Evolutionary conservation across 2,888 invertebrate species (phyloP), one percentile per base, ranked within the genome.

Genomic region (Aleiodes alternator): DNA sequence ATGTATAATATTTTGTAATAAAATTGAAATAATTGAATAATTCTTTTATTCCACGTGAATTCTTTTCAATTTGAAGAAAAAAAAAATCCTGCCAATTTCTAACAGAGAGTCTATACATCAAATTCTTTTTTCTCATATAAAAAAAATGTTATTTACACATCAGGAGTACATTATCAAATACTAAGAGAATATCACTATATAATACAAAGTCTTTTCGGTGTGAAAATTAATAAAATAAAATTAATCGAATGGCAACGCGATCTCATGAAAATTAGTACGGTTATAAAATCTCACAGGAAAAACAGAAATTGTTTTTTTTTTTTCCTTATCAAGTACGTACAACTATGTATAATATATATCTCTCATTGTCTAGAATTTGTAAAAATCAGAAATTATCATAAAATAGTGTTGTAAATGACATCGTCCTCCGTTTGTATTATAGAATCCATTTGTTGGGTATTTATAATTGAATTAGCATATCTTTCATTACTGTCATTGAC

Each of bases 351-450:
- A 55, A 51, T 43, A 66, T 64, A 72, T 38, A 64, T 34, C 4
- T 55, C 23, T 38, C 11, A 12, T 50, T 16, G 53, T 31, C 48
- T n/a, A 56, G 23, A 51, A 59, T 57, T 51, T 7, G 8, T 9
- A 8, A 7, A 12, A n/a, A 69, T 31, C 29, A 69, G 0, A n/a
- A 78, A 50, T 71, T 64, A 72, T 85, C 82, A 89, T 76, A 87
- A 89, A 80, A 89, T 84, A 56, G 88, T 87, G 57, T 89, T 89
- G 76, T 89, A 89, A 72, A 89, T 87, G 70, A 87, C 85, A 68
- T 89, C 87, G 57, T 89, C 88, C 59, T 88, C 88, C 61, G 85
- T 84, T 68, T 80, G 85, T 55, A 87, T 84, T 70, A 87, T 87
- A n/a, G 89, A 87, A 76, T 87, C 85, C 73, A 86, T 86, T 59